These are phyloP conservation scores for Spisula solida DNA, from an alignment of 2,888 invertebrate species.

Conservation along the genomic window DNA sequence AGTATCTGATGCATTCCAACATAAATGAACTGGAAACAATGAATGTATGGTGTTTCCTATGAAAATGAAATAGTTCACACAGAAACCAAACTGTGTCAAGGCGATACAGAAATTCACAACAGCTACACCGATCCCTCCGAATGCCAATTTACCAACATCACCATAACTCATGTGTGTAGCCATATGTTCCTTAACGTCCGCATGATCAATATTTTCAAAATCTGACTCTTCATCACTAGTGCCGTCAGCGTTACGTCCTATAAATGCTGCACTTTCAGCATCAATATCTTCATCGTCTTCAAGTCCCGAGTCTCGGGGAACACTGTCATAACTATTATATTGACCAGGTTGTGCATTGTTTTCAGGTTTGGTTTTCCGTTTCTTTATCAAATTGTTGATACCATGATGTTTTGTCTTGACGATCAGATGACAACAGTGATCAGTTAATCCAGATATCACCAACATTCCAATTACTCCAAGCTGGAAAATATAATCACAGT, in stretches of 20 bases:
- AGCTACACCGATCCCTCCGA: conserved; percentile 80
- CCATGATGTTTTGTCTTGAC: conserved; percentile 84
- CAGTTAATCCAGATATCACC: conserved; percentile 83
- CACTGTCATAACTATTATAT: conserved; percentile 38
- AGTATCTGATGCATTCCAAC: conserved; percentile 52
- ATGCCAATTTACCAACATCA: conserved; percentile 83
- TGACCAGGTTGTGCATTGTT: neutral
- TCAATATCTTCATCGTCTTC: conserved; percentile 37
- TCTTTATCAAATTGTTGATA: conserved; percentile 65
- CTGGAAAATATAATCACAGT: conserved; percentile 73
- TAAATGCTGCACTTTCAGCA: conserved; percentile 28
- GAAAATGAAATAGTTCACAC: conserved; percentile 85
- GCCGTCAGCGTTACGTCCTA: neutral
- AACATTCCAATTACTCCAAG: conserved; percentile 82
- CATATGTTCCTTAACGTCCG: conserved; percentile 71
- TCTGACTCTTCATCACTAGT: conserved; percentile 43
- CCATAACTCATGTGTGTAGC: conserved; percentile 81
- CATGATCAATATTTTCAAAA: conserved; percentile 51
- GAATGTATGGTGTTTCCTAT: conserved; percentile 84
- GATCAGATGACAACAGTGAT: conserved; percentile 85
- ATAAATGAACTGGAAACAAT: conserved; percentile 80
- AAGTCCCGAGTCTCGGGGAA: conserved; percentile 2
- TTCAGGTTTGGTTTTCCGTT: conserved; percentile 35
- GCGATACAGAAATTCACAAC: conserved; percentile 83
- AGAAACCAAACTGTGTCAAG: conserved; percentile 86